Percentiles rank a stretch among this genome's conserved stretches.
Evolutionary conservation across 2,888 invertebrate species (phyloP).

Genomic region (Drosophila merina): DNA sequence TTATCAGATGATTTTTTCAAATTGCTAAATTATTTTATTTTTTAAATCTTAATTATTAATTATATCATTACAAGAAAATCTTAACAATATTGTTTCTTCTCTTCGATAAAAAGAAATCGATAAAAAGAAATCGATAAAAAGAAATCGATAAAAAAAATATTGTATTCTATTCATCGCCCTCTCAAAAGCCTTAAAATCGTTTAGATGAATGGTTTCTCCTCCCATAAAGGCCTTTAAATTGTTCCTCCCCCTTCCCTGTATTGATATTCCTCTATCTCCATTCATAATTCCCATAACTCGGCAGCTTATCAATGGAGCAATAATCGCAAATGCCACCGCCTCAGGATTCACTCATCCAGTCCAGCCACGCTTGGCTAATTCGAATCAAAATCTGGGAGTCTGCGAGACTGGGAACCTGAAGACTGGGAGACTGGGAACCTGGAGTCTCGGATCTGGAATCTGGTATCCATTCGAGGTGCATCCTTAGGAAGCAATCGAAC

Average conservation of each 20-base stretch:
- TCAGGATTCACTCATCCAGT: conserved; percentile 27
- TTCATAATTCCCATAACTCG: conserved; percentile 15
- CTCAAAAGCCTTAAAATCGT: not conserved
- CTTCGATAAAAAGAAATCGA: too few species aligned
- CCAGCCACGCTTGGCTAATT: conserved; percentile 30
- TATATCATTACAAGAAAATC: too few species aligned
- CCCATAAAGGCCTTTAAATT: not conserved
- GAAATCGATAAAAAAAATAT: too few species aligned
- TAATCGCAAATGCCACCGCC: conserved; percentile 13
- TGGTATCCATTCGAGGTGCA: not conserved
- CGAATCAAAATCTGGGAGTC: conserved; percentile 14
- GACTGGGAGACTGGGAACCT: not conserved
- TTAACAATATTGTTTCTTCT: too few species aligned
- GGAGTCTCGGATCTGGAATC: not conserved
- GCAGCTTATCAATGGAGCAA: conserved; percentile 28
- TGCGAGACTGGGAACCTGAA: too few species aligned
- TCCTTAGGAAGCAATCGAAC: conserved; percentile 9
- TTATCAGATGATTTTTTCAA: too few species aligned
- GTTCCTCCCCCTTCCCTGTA: not conserved
- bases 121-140: too few species aligned
- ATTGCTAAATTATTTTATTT: too few species aligned
- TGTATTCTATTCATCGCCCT: not conserved
- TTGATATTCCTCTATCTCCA: not conserved
- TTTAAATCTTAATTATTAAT: too few species aligned
- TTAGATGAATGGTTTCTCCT: not conserved